Evolutionary conservation across 2,113 vertebrate species (phyloP).

Genomic region (Apteryx owenii): DNA sequence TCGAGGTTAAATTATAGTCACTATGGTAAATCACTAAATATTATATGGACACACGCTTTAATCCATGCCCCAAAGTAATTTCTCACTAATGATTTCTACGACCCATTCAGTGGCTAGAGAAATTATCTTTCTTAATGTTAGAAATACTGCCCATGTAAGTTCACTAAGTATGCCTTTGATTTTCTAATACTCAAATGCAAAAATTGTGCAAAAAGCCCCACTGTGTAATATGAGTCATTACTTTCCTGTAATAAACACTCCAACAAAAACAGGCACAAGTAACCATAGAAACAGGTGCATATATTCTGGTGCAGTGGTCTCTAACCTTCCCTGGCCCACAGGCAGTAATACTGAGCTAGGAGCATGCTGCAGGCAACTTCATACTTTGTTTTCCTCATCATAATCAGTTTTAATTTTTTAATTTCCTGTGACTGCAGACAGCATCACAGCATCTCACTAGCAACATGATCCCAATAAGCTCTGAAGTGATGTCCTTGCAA

Average conservation of each 20-base stretch:
- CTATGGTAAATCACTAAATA: neutral
- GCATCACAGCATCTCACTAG: neutral
- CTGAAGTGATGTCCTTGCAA: neutral
- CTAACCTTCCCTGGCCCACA: constrained; percentile 23
- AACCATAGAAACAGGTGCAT: constrained; percentile 49
- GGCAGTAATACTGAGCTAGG: neutral
- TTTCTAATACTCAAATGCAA: constrained; percentile 26
- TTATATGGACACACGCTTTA: neutral
- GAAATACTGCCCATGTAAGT: neutral
- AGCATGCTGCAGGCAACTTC: neutral
- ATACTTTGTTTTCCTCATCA: neutral
- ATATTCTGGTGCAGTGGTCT: neutral
- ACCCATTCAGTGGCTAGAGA: neutral
- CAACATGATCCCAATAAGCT: neutral
- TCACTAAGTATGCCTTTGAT: constrained; percentile 9
- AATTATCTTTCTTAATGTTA: neutral
- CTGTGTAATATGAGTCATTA: constrained; percentile 48
- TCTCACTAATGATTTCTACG: neutral
- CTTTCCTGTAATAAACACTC: constrained; percentile 47
- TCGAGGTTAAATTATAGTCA: neutral
- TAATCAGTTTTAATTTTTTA: constrained; percentile 44
- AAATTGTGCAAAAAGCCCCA: constrained; percentile 50
- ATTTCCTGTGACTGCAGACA: constrained; percentile 52
- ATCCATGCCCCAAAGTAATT: neutral
- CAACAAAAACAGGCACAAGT: constrained; percentile 18